These are phyloP conservation scores for Ahaetulla prasina DNA, from an alignment of 2,113 vertebrate genomes.

Conservation along the genomic window DNA sequence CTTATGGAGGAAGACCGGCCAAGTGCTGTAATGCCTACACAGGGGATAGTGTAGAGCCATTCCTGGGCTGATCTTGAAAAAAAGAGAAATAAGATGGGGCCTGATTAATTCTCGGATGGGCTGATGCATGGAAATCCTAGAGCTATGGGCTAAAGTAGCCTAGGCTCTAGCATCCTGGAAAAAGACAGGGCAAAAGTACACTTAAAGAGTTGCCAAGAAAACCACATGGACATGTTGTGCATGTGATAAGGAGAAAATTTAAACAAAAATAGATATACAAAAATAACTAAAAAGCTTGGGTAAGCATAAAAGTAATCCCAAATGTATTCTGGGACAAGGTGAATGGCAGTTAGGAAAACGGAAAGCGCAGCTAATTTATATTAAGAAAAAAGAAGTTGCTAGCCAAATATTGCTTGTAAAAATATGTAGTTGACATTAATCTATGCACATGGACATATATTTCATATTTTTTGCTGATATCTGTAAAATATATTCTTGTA, in stretches of 20 bases:
- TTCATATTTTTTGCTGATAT: background rate
- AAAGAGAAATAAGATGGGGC: background rate
- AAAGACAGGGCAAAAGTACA: background rate
- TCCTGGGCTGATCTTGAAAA: background rate
- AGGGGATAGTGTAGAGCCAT: background rate
- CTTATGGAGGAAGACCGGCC: background rate
- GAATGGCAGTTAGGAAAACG: background rate
- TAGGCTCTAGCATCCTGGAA: background rate
- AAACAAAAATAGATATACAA: background rate
- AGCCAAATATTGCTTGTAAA: background rate
- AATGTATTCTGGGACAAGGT: background rate
- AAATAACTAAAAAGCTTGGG: background rate
- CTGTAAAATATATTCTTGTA: background rate
- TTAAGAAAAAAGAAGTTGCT: background rate
- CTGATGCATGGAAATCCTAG: background rate
- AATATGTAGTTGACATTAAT: background rate
- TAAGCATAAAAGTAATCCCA: background rate
- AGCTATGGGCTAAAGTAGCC: background rate
- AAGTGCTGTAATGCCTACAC: background rate
- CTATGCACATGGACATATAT: background rate
- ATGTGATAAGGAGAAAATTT: background rate
- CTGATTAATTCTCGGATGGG: background rate
- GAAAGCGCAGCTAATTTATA: background rate
- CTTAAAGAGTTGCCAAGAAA: background rate
- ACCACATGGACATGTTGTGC: background rate